Evolutionary conservation across 2,113 vertebrate species (phyloP), one percentile per base, ranked within the genome.

Genomic region (Ammospiza caudacuta): DNA sequence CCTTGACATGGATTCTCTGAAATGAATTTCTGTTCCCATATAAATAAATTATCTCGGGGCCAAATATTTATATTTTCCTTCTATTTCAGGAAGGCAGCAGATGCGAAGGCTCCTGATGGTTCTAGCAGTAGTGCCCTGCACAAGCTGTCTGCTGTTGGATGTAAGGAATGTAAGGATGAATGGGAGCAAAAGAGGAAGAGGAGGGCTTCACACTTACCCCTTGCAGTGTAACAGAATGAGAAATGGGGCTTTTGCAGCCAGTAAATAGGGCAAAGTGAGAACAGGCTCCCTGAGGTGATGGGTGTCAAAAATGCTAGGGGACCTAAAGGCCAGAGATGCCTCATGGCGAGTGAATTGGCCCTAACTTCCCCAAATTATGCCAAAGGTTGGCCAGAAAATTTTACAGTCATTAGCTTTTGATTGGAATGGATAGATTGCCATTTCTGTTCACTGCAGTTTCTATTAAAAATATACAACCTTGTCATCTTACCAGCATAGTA

Each of bases 261-360:
- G 35, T 66, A 96, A 95, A 82, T 55, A 89, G 57, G 68, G 52
- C 35, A 92, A 91, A 88, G 62, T 70, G 54, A 90, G 58, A 94
- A 67, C 9, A 44, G 73, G 80, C 68, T 88, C 46, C 83, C 54
- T 83, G 49, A 75, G 72, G 63, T 92, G 74, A 91, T 90, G 41
- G 57, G 83, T 90, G 73, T 83, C 77, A 93, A 83, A 96, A 89
- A 94, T 83, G 15, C 41, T 68, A 70, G 74, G 55, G 67, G 94
- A 90, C 87, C 75, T 92, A 95, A 95, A 96, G 83, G 70, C 87
- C 87, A 72, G 84, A 95, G 87, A 92, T 81, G 95, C 88, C 80
- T 96, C 92, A 76, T 78, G 79, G 92, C 46, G 28, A 95, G 25
- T 5, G 16, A 78, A 96, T 87, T 90, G 33, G 66, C 31, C 49